Base-by-base conservation (phyloP, 2,888 invertebrate species). In the Macaria liturata region DNA sequence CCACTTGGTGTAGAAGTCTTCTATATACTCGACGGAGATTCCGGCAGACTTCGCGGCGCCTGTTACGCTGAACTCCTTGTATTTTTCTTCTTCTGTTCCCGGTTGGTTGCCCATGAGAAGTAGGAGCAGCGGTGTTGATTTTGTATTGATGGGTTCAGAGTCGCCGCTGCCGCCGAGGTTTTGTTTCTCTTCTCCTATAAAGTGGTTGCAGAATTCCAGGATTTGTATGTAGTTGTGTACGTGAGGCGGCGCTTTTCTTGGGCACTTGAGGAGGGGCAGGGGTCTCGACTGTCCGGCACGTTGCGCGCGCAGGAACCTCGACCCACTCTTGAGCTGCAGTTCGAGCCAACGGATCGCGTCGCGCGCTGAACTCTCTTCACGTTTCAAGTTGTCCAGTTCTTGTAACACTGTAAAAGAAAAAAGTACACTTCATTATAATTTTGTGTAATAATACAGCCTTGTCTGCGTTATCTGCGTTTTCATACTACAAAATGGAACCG, bases 291-390 rank as follows among this genome's bases (percentile, higher is more conserved):
- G 98, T 60, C 96, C 95, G 20, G 95, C 95, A 31, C 97, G 94
- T 86, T 98, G 98, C 0, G 97, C 96, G 67, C 97, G 93, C 73
- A 98, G 93, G 81, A 95, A 98, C 65, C 98, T 93, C 71, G 97
- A 97, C 8, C 98, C 98, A 64, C 95, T 95, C 68, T 95, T 95
- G 66, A 98, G 94, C 79, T 98, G 97, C 42, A 94, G 92, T 85
- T 98, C 98, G 65, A 98, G 90, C 98, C 98, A 98, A 67, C 98
- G 96, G 60, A 98, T 98, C 3, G 97, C 97, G 80, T 98, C 97
- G 52, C 98, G 94, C 0, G 98, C 98, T 64, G 95, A 94, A 65
- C 95, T 94, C 73, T 96, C 95, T 67, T 95, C 95, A 61, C 96
- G 95, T 89, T 98, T 98, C 72, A 97, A 86, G 71, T 97, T 95